A percentile compares a stretch with the other conserved stretches of the same genome.
phyloP scores from a whole-genome alignment of 2,113 vertebrate species.

The Gyps fulvus region DNA sequence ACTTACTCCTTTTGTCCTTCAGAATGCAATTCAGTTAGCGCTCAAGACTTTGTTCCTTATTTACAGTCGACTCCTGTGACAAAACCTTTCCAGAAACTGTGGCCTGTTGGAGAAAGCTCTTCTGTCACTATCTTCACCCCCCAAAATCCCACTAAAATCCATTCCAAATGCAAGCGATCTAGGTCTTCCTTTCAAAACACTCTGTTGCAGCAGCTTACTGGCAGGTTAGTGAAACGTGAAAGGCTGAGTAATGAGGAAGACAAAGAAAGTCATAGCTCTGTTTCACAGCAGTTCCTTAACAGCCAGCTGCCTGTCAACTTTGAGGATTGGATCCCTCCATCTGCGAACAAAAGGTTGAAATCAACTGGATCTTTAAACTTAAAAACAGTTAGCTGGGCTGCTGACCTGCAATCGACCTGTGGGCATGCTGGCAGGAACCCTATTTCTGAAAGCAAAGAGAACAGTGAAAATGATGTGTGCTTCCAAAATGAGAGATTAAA shows the following conservation, averaged over 20 bases:
- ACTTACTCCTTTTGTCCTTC: not conserved
- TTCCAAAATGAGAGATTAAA: not conserved
- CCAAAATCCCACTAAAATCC: conserved; percentile 27
- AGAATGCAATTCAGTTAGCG: conserved; percentile 18
- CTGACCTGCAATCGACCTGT: not conserved
- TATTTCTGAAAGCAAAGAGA: conserved; percentile 5
- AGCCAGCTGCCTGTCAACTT: not conserved
- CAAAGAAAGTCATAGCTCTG: not conserved
- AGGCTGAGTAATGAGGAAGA: not conserved
- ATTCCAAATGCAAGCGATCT: conserved; percentile 29
- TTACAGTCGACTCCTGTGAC: conserved; percentile 81
- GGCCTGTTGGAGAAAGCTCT: not conserved
- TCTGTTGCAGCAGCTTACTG: not conserved
- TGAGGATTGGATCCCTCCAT: conserved; percentile 46
- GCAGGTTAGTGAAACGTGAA: not conserved
- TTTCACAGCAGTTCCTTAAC: not conserved
- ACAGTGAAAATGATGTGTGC: not conserved
- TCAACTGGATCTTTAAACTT: not conserved
- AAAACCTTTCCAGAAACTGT: conserved; percentile 20
- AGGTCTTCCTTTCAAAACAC: conserved; percentile 37
- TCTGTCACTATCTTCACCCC: not conserved
- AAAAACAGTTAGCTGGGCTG: not conserved
- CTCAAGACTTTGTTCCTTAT: conserved; percentile 71
- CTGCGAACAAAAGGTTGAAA: conserved; percentile 33
- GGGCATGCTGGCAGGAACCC: not conserved